Evolutionary conservation across 2,888 invertebrate species (phyloP).

Genomic region (Drosophila paramelanica): DNA sequence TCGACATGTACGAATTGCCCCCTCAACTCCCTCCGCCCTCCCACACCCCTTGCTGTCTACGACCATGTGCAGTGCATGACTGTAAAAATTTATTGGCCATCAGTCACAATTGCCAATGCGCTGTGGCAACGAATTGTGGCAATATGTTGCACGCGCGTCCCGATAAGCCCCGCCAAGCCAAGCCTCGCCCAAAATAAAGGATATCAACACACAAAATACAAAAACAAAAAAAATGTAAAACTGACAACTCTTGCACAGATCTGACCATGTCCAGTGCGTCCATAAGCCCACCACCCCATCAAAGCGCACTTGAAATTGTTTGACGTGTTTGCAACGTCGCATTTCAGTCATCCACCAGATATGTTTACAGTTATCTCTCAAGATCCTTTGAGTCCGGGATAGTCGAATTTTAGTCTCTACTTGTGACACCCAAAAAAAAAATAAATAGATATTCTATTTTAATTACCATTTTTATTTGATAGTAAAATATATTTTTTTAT

Average conservation of each 20-base stretch:
- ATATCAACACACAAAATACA: neutral
- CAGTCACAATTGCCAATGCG: conserved; percentile 79
- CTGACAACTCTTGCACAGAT: conserved; percentile 2
- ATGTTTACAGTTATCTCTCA: conserved; percentile 19
- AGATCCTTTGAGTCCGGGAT: conserved; percentile 7
- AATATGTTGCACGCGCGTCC: conserved; percentile 74
- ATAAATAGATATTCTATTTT: too few relatives aligned
- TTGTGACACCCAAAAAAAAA: neutral
- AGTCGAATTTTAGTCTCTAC: neutral
- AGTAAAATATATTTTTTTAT: too few relatives aligned
- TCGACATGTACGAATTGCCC: conserved; percentile 32
- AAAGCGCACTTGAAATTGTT: conserved; percentile 24
- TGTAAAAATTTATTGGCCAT: conserved; percentile 82
- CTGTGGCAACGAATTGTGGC: conserved; percentile 65
- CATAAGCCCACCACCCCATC: neutral
- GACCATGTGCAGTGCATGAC: conserved; percentile 61
- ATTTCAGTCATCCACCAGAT: conserved; percentile 19
- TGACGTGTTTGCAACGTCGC: conserved; percentile 30
- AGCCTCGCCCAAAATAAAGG: neutral
- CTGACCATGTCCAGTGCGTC: conserved; percentile 15
- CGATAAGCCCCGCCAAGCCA: conserved; percentile 59
- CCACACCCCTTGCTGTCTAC: conserved; percentile 2
- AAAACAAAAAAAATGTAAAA: neutral
- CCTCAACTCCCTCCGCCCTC: neutral
- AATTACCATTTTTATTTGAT: too few relatives aligned